Evolutionary conservation across 2,113 vertebrate genomes (phyloP), one percentile per base, ranked within the genome.

Genomic region (Trogon surrucura): DNA sequence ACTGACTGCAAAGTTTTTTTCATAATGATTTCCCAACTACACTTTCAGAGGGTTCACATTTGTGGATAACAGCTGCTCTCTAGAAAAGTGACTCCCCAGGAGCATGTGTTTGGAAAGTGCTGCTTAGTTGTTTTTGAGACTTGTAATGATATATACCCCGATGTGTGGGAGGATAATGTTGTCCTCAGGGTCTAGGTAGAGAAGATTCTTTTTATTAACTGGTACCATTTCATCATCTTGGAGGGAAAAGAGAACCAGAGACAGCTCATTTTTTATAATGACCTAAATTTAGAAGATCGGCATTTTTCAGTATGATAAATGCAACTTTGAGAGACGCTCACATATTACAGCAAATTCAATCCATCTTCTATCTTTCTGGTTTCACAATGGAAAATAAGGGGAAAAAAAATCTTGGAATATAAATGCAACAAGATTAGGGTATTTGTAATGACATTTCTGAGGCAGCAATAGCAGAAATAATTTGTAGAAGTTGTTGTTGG

Each of bases 61-160:
- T 47, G 25, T 32, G 16, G 19, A 18, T 62, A 41, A 57, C 3
- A n/a, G 10, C 61, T 56, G 3, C 30, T 85, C 6, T 58, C 27
- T 17, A 88, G 74, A 41, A 21, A 77, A 75, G 13, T 10, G 6
- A 22, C 41, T 30, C 47, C 72, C 16, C 29, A 61, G 21, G 9
- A 89, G 22, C 19, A 3, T 4, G 12, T 34, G 17, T 16, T 71
- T 71, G 18, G 36, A 41, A 81, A 58, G 44, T 11, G 10, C 9
- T 23, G 8, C 11, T 11, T 2, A 3, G 26, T 5, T 80, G n/a
- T 0, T 8, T 72, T 50, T 62, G n/a, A 58, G 34, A 25, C 32
- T 54, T 38, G 1, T 11, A 7, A 9, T 9, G 44, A 22, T 53
- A 16, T 8, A 14, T 19, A 26, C 5, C 22, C 71, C 0, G 3